phyloP scores from a whole-genome alignment of 2,888 invertebrate species.

The Dryobotodes eremita region DNA sequence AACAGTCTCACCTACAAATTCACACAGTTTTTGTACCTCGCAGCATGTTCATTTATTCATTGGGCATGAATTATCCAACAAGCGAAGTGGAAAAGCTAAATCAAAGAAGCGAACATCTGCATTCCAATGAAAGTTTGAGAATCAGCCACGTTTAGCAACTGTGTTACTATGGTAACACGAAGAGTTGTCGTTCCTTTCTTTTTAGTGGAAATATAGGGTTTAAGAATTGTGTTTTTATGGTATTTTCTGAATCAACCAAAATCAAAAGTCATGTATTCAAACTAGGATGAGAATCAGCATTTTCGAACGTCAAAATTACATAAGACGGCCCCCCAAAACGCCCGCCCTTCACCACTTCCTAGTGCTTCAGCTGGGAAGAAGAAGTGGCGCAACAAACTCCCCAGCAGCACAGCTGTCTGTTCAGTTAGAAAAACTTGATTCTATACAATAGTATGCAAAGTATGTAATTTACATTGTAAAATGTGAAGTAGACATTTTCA shows the following conservation, averaged over 20 bases:
- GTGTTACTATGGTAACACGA: conserved; percentile 55
- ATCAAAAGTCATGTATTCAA: no score
- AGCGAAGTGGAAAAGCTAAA: conserved; percentile 62
- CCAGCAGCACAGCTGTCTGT: no score
- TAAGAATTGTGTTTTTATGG: background rate
- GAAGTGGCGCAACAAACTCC: no score
- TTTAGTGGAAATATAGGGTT: background rate
- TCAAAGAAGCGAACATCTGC: conserved; percentile 68
- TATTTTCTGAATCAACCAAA: background rate
- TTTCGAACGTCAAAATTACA: no score
- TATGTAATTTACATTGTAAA: no score
- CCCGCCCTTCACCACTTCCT: no score
- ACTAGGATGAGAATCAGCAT: no score
- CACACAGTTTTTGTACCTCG: conserved; percentile 55
- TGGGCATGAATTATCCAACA: conserved; percentile 66
- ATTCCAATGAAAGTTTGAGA: conserved; percentile 68
- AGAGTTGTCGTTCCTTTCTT: conserved; percentile 30
- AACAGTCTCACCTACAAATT: conserved; percentile 45
- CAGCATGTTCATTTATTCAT: conserved; percentile 61
- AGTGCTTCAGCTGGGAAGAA: no score
- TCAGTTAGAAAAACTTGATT: no score
- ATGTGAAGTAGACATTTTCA: no score
- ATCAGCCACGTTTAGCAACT: conserved; percentile 47
- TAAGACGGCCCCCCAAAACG: no score
- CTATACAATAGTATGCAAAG: no score